Percentiles rank a stretch among this genome's conserved stretches.
Evolutionary conservation across 1,140 invertebrate species (phyloP).

Genomic region (Chironomus striatipennis): DNA sequence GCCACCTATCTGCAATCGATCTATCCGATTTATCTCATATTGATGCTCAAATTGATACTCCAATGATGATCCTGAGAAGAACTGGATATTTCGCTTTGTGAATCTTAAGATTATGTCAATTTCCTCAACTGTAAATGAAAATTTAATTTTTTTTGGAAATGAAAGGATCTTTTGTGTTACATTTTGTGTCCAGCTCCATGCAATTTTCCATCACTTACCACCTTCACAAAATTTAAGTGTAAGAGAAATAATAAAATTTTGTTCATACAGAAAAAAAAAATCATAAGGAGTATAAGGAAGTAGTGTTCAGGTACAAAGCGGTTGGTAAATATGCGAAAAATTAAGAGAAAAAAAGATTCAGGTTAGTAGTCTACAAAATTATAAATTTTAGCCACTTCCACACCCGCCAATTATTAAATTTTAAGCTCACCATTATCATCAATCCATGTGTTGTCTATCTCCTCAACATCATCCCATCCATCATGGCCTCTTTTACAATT

Average conservation of each 20-base stretch:
- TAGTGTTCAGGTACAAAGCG: neutral
- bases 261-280: neutral
- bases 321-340: constrained; percentile 8
- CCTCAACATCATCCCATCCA: constrained; percentile 1
- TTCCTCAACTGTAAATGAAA: neutral
- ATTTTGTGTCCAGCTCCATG: neutral
- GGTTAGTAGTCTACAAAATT: neutral
- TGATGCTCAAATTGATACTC: constrained; percentile 13
- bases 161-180: neutral
- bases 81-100: neutral
- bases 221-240: constrained; percentile 16
- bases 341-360: constrained; percentile 3
- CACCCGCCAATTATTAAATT: neutral
- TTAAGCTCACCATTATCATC: constrained; percentile 1
- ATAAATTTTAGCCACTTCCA: neutral
- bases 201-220: neutral
- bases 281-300: neutral
- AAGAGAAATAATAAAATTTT: constrained; percentile 10
- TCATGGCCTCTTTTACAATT: neutral
- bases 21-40: neutral
- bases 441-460: constrained; percentile 15
- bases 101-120: constrained; percentile 4
- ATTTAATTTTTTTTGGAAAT: neutral
- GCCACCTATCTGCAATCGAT: constrained; percentile 10
- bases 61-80: neutral